Evolutionary conservation across 2,113 vertebrate genomes (phyloP), one percentile per base, ranked within the genome.

Genomic region (Alosa alosa): DNA sequence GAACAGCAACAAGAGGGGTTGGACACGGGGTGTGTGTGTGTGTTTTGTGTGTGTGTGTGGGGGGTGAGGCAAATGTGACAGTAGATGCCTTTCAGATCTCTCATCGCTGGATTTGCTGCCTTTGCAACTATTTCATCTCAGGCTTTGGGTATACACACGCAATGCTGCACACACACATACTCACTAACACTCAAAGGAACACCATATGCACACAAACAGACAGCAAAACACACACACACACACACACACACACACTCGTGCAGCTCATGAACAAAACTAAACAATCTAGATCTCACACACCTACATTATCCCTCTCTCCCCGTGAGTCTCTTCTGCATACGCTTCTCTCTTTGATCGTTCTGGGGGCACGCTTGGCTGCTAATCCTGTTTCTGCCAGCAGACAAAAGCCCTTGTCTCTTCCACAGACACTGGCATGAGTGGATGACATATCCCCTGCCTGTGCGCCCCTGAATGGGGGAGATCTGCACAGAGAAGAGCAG

Each of bases 371-470:
- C 31, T 68, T 81, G 52, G 84, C 52, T 81, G 84, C 46, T 68
- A 86, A 81, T 47, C 81, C 82, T 88, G 52, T 85, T 85, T 83
- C 72, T 49, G 31, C 31, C n/a, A 10, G 46, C 84, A 81, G 82
- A 88, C 84, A 84, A 84, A 88, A 86, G 75, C 84, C 36, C 25
- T 85, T 85, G 60, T 88, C 85, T 87, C 60, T 72, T 41, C 31
- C 46, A n/a, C 81, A 75, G 83, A 87, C 3, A 46, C 83, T 22
- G 39, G 82, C 60, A 57, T 60, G 68, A 86, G 86, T 60, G 52
- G 31, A 8, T 31, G 68, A 84, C 83, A 75, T 57, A 83, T 57
- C 9, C 36, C 31, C 72, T 57, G 75, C 82, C 83, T 75, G 45
- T 50, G 78, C 49, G 45, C 47, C 39, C 0, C 20, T 78, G 46